Evolutionary conservation across 2,888 invertebrate genomes (phyloP), one percentile per base, ranked within the genome.

Genomic region (Chrysopilus asiliformis): DNA sequence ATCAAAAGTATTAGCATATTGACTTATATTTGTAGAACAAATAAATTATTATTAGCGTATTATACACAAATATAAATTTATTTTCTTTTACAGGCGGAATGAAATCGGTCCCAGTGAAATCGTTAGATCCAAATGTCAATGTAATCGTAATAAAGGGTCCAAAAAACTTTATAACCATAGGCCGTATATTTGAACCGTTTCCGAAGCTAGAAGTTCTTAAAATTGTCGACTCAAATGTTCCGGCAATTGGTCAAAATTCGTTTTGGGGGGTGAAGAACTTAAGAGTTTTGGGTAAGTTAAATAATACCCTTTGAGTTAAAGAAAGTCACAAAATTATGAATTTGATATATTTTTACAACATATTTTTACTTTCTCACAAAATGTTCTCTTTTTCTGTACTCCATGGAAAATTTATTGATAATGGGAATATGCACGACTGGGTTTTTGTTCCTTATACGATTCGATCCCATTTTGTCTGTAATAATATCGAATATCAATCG

Each of bases 211-310:
- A 79, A 56, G 79, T 81, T 60, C 61, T 86, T 9, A 74, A 74
- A 52, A 79, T 84, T 31, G 71, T 71, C 22, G 71, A 74, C 47
- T 83, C 83, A 1, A 77, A 77, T 52, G 60, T 86, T 20, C 79
- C 80, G 13, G 77, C 79, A 17, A 80, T 86, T 42, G 83, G 83
- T 3, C 72, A 76, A 49, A 77, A 81, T 52, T 76, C 82, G 2
- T 83, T 86, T 56, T 85, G 83, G 83, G 84, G 84, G 4, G 72
- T 83, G 2, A 74, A 67, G 49, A 68, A 71, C 49, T 57, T 74
- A 33, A 64, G 62, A 47, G 51, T 68, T 36, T 53, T 64, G 50
- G 61, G 62, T 62, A 48, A 60, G 57, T 56, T 18, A 17, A 16
- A 18, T n/a, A n/a, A n/a, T n/a, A n/a, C n/a, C n/a, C n/a, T n/a